phyloP scores from a whole-genome alignment of 1,140 invertebrate genomes.

The Drosophila nannoptera region DNA sequence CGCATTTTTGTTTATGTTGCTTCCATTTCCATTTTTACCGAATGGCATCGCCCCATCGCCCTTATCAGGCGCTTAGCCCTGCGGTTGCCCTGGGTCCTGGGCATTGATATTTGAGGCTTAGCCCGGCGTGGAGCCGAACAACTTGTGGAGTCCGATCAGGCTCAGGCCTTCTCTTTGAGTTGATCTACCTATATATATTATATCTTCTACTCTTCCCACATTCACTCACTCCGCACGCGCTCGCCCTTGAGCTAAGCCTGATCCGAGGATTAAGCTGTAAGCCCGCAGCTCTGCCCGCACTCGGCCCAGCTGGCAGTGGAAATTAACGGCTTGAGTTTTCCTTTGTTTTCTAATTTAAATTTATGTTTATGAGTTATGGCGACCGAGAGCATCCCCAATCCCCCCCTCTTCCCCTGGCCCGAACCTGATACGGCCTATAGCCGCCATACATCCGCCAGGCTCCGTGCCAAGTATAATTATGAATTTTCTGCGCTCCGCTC shows the following conservation, averaged over 20 bases:
- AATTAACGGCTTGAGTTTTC: conserved; percentile 65
- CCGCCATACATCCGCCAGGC: not conserved
- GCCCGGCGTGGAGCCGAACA: conserved; percentile 8
- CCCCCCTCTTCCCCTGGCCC: conserved; percentile 6
- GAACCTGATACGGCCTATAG: conserved; percentile 24
- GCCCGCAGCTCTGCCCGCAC: not conserved
- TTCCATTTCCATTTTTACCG: conserved; percentile 47
- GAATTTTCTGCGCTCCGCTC: conserved; percentile 46
- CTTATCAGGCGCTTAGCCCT: conserved; percentile 55
- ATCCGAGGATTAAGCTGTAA: not conserved
- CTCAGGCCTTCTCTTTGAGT: too few species aligned
- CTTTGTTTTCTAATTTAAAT: conserved; percentile 77
- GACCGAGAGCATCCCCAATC: not conserved
- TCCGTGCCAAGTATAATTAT: conserved; percentile 58
- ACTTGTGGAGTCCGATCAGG: not conserved
- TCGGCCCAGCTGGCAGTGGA: conserved; percentile 11
- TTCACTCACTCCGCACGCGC: too few species aligned
- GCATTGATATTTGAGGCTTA: conserved; percentile 37
- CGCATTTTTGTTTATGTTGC: conserved; percentile 62
- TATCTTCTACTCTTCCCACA: too few species aligned
- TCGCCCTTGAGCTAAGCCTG: not conserved
- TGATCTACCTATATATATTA: too few species aligned
- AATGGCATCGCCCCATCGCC: conserved; percentile 31
- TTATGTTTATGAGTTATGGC: conserved; percentile 74
- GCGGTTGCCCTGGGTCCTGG: conserved; percentile 39